These are phyloP conservation scores for Brachypteracias leptosomus DNA, from an alignment of 2,113 vertebrate species.

Conservation along the genomic window DNA sequence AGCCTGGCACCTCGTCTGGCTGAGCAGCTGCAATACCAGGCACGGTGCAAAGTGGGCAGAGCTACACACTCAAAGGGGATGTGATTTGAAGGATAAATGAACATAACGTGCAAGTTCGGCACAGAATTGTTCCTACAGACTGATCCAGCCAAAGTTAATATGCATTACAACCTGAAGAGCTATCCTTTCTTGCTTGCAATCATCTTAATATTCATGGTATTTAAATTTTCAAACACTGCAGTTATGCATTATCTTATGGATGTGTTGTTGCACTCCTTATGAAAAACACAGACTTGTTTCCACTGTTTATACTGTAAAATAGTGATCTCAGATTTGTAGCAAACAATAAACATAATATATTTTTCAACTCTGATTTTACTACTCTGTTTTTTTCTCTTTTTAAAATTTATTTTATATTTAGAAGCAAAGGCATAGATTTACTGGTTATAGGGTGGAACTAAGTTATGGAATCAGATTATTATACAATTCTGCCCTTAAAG, in stretches of 20 bases:
- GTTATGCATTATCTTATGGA: not conserved
- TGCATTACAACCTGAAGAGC: not conserved
- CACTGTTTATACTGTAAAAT: not conserved
- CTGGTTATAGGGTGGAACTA: not conserved
- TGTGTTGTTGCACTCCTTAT: not conserved
- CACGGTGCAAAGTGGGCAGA: not conserved
- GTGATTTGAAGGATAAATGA: not conserved
- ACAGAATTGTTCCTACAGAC: not conserved
- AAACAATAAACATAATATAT: not conserved
- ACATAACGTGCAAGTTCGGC: not conserved
- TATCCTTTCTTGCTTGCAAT: not conserved
- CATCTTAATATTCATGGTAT: not conserved
- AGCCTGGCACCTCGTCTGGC: not conserved
- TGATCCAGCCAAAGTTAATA: not conserved
- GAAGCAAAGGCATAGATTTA: not conserved
- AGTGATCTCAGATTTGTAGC: not conserved
- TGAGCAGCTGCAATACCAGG: accelerated
- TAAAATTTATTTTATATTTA: not conserved
- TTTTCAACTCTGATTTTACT: not conserved
- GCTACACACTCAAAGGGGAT: not conserved
- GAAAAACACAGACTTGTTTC: not conserved
- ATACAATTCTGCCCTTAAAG: not conserved
- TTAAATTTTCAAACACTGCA: not conserved
- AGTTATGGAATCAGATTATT: conserved; percentile 19
- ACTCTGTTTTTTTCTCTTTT: not conserved